A percentile compares a stretch with the other conserved stretches of the same genome.
Conservation (phyloP, 2,113 vertebrate genomes). For the Neolamprologus falcicula region DNA sequence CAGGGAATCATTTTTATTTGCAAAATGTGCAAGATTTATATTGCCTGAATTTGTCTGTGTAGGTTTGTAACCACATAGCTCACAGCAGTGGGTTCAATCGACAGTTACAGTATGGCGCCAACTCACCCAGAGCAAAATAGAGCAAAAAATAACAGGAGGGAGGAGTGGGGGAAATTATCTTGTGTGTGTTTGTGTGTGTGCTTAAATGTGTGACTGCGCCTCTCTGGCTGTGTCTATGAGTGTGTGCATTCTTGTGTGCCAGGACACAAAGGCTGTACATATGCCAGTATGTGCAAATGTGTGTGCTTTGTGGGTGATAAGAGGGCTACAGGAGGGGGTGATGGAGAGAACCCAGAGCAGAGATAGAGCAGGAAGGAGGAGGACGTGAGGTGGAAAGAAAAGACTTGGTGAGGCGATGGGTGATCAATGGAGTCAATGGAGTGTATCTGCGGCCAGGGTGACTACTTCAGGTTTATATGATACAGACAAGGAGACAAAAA, state of each 20-base stretch:
- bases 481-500: background rate
- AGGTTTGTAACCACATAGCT: constrained; percentile 9
- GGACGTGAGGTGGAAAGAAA: background rate
- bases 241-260: background rate
- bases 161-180: background rate
- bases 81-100: constrained; percentile 4
- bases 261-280: background rate
- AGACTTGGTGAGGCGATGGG: background rate
- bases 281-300: constrained; percentile 9
- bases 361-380: background rate
- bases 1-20: constrained; percentile 22
- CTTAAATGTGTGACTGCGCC: background rate
- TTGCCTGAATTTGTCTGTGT: constrained; percentile 2
- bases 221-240: background rate
- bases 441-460: background rate
- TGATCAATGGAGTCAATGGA: background rate
- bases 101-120: constrained; percentile 6
- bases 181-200: background rate
- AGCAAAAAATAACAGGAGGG: constrained; percentile 18
- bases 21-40: constrained; percentile 11
- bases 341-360: background rate
- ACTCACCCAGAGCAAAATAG: constrained; percentile 17
- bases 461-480: background rate
- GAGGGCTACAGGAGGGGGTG: background rate
- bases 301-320: constrained; percentile 7